Conservation (phyloP, 2,797 vertebrate genomes). For the Emydoidea blandingii region DNA sequence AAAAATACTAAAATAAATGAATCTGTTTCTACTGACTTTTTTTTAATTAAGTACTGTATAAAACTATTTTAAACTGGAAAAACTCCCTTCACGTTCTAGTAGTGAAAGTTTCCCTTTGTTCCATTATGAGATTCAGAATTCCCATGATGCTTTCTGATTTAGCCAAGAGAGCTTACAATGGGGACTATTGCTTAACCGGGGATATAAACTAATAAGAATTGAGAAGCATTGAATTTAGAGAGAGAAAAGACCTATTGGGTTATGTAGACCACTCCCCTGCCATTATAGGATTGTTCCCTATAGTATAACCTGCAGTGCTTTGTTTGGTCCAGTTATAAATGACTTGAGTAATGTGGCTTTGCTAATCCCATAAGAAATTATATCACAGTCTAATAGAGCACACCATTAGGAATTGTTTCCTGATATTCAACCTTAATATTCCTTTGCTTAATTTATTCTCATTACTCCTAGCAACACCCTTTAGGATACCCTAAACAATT, state of each 20-base stretch:
- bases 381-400: background rate
- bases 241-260: background rate
- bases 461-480: background rate
- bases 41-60: background rate
- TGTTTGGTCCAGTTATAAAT: conserved; percentile 15
- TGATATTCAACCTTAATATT: background rate
- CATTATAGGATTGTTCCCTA: background rate
- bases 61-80: background rate
- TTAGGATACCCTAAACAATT: background rate
- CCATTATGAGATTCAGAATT: conserved; percentile 14
- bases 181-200: background rate
- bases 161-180: background rate
- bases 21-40: background rate
- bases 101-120: background rate
- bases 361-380: background rate
- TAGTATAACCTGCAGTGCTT: background rate
- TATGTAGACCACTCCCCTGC: background rate
- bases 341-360: background rate
- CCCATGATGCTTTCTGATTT: background rate
- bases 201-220: background rate
- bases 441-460: background rate
- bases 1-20: background rate
- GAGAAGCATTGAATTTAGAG: conserved; percentile 23
- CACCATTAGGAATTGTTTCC: background rate
- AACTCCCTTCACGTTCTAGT: background rate